Conservation (phyloP, 2,113 vertebrate species). For the Mobula birostris region DNA sequence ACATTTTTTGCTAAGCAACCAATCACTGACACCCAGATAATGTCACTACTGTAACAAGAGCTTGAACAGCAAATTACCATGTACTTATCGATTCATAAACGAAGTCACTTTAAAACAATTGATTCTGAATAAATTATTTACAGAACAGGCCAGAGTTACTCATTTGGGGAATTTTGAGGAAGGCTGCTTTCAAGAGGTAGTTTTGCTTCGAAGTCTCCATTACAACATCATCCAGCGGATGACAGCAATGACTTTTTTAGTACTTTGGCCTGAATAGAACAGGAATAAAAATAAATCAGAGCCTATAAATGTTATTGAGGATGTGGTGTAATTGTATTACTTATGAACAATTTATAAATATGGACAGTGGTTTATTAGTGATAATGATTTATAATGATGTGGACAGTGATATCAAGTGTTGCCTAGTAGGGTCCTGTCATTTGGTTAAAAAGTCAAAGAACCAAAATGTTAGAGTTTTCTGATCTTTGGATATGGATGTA, state of each 20-base stretch:
- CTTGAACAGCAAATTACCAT: not conserved
- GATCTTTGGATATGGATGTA: not conserved
- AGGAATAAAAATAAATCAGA: not conserved
- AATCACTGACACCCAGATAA: not conserved
- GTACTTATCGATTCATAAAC: conserved; percentile 13
- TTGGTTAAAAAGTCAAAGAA: not conserved
- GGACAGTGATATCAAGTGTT: not conserved
- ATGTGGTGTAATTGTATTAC: conserved; percentile 11
- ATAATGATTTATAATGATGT: no score
- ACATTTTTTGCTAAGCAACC: not conserved
- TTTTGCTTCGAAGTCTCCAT: not conserved
- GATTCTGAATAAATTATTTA: conserved; percentile 30
- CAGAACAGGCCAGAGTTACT: not conserved
- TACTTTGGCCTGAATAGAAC: not conserved
- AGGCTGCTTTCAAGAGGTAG: not conserved
- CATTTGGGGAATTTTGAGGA: conserved; percentile 2
- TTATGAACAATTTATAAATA: not conserved
- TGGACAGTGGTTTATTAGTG: not conserved
- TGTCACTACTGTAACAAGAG: not conserved
- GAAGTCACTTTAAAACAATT: conserved; percentile 19
- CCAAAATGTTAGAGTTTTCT: not conserved
- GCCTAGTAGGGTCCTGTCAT: not conserved
- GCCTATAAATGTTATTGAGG: not conserved
- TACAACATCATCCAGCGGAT: not conserved
- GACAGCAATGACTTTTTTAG: not conserved